Evolutionary conservation across 2,888 invertebrate genomes (phyloP).

Genomic region (Agrochola litura): DNA sequence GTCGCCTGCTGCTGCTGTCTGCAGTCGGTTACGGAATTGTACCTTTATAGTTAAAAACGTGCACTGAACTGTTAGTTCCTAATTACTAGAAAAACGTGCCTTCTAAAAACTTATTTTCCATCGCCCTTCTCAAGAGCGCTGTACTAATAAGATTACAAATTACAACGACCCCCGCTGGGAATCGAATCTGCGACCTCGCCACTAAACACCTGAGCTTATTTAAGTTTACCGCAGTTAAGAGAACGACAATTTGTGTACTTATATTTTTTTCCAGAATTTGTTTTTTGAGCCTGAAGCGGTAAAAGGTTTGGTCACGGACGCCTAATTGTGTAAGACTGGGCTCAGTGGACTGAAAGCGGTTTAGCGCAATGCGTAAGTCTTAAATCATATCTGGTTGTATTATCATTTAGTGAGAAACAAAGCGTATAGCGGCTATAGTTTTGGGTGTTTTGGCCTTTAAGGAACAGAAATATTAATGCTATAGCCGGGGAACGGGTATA

Average conservation of each 20-base stretch:
- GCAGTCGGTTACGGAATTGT: too few species aligned
- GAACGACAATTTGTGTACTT: constrained; percentile 34
- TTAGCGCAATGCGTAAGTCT: constrained; percentile 49
- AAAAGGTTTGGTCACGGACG: constrained; percentile 5
- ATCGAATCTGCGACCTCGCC: constrained; percentile 63
- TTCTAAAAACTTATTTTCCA: constrained; percentile 16
- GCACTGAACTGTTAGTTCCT: not conserved
- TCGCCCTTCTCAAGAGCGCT: constrained; percentile 43
- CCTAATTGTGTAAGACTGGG: constrained; percentile 38
- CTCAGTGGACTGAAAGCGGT: constrained; percentile 13
- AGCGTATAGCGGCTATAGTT: constrained; percentile 16
- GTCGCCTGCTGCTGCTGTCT: too few species aligned
- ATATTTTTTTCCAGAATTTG: constrained; percentile 23
- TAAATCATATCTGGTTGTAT: constrained; percentile 47
- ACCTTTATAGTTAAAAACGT: not conserved
- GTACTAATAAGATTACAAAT: constrained; percentile 72
- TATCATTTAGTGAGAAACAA: constrained; percentile 29
- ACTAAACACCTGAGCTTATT: constrained; percentile 74
- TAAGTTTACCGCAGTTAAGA: constrained; percentile 69
- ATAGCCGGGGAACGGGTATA: too few species aligned
- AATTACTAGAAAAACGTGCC: constrained; percentile 5
- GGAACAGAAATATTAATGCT: too few species aligned
- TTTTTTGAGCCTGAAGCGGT: constrained; percentile 7
- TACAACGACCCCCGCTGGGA: constrained; percentile 67
- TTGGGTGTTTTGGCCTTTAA: not conserved